Base-by-base conservation (phyloP, 2,888 invertebrate genomes). In the Acleris emargana region DNA sequence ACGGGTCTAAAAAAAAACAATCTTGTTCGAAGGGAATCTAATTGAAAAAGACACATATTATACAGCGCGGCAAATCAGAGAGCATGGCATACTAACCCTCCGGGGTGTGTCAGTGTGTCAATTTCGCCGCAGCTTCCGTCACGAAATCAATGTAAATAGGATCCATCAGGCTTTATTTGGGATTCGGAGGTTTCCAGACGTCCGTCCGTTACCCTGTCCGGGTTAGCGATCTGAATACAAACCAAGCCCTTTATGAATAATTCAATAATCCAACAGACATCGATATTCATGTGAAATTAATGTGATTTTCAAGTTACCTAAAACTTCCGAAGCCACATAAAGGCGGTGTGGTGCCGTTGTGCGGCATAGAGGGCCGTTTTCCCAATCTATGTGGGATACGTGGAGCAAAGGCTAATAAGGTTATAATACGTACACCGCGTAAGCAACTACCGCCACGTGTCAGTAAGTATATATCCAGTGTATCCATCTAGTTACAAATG, bases 221-320 rank as follows among this genome's bases (percentile, higher is more conserved):
- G 73, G 75, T 77, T 74, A 72, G 71, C 73, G 74, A 76, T 80
- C 76, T 76, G 79, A 78, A 81, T 81, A 81, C 80, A 79, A 81
- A 80, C 77, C 77, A 78, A 75, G 73, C 67, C 63, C 70, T 73
- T 68, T 72, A 81, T 82, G 81, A 82, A 82, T 82, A 76, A 82
- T 82, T 82, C 82, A 82, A 76, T 73, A 69, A 70, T 72, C 74
- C 74, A 76, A 73, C 73, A 76, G 77, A 76, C 81, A 81, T 82
- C 81, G 79, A 81, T 82, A 80, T 82, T 81, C 81, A 82, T 81
- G 77, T 70, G 73, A 71, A 68, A 61, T 71, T 70, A 72, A 71
- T 69, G 71, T 75, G 72, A 73, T 77, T 73, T 72, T 71, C 68
- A 69, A 75, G 72, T 69, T 73, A 73, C 57, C 51, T 61, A 57